phyloP scores from a whole-genome alignment of 2,888 invertebrate species.

The Allacma fusca region DNA sequence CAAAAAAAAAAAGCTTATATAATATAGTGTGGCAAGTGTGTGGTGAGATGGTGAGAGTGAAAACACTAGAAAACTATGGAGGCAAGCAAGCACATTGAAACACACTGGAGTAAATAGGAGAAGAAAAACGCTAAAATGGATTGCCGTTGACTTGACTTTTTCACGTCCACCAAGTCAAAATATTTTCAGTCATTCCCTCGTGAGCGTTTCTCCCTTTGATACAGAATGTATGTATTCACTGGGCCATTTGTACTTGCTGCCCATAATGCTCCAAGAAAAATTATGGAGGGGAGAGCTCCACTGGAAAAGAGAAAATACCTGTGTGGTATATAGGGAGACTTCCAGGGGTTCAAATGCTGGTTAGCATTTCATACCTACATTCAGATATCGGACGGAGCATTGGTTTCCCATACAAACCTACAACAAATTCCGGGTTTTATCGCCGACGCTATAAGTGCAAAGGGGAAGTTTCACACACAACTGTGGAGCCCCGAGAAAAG shows the following conservation, averaged over 20 bases:
- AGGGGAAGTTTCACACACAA: background rate
- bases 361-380: background rate
- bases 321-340: background rate
- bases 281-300: background rate
- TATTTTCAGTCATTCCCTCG: constrained; percentile 1
- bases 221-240: background rate
- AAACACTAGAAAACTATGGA: background rate
- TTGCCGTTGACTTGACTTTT: constrained; percentile 16
- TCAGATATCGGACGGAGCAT: background rate
- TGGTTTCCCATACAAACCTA: background rate
- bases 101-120: background rate
- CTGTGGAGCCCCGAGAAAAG: no score
- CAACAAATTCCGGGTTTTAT: background rate
- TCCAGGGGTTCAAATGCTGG: background rate
- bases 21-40: background rate
- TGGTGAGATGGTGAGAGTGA: background rate
- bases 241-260: background rate
- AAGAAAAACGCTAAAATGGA: constrained; percentile 1
- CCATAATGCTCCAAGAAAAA: background rate
- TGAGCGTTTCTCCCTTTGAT: background rate
- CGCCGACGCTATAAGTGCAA: background rate
- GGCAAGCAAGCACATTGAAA: background rate
- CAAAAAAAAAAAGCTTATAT: background rate
- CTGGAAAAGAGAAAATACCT: background rate
- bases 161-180: constrained; percentile 11